phyloP scores from a whole-genome alignment of 2,888 invertebrate genomes.

The Temnothorax unifasciatus region DNA sequence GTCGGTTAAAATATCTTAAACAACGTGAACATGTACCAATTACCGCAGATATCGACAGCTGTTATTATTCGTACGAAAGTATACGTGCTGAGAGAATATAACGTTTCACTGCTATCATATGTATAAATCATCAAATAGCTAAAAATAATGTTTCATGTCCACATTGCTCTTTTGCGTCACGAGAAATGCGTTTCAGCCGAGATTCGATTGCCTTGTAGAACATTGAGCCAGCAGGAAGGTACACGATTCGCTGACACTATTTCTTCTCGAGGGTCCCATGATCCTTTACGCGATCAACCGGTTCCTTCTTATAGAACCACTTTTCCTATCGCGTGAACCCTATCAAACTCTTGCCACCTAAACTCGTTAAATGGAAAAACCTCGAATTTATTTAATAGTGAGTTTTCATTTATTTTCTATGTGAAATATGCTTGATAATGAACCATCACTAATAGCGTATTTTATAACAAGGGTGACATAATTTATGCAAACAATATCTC shows the following conservation, averaged over 20 bases:
- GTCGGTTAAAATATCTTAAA: slow-evolving; percentile 11
- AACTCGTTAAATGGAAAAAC: slow-evolving; percentile 56
- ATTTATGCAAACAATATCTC: neutral
- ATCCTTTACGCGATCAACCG: slow-evolving; percentile 52
- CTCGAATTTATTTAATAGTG: slow-evolving; percentile 34
- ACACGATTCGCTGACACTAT: slow-evolving; percentile 56
- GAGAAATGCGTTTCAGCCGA: slow-evolving; percentile 18
- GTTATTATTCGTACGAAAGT: neutral
- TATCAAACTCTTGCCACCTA: slow-evolving; percentile 54
- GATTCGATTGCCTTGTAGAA: slow-evolving; percentile 52
- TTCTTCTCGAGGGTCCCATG: slow-evolving; percentile 60
- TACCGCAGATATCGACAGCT: neutral
- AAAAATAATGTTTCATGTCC: slow-evolving; percentile 34
- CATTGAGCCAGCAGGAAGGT: slow-evolving; percentile 36
- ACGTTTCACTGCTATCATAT: neutral
- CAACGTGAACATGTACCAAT: neutral
- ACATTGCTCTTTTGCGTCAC: slow-evolving; percentile 29
- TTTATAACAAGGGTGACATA: neutral
- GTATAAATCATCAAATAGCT: slow-evolving; percentile 14
- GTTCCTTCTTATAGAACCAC: slow-evolving; percentile 56
- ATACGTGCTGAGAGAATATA: neutral
- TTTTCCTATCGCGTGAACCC: slow-evolving; percentile 43
- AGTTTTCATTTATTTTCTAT: slow-evolving; percentile 12
- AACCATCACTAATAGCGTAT: neutral
- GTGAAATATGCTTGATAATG: neutral